Conservation (phyloP, 2,888 invertebrate species). For the Pogonocherus hispidulus region DNA sequence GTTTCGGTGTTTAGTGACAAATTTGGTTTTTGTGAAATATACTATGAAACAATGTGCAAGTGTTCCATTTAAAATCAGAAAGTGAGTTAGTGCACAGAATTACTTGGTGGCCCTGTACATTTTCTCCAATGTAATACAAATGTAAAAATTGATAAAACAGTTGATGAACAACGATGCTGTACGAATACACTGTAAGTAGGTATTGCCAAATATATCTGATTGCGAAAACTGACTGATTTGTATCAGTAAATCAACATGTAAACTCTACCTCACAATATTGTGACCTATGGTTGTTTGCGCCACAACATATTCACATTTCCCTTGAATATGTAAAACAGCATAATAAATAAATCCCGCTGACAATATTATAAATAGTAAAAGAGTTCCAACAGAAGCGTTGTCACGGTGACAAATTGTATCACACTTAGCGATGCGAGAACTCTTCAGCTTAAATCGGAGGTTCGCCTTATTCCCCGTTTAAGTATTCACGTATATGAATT, state of each 20-base stretch:
- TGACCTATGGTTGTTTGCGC: slow-evolving; percentile 26
- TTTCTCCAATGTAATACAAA: too few relatives aligned
- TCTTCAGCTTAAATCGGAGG: slow-evolving; percentile 16
- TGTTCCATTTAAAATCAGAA: too few relatives aligned
- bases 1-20: too few relatives aligned
- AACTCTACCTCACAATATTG: slow-evolving; percentile 26
- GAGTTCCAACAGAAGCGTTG: slow-evolving; percentile 65
- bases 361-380: slow-evolving; percentile 42
- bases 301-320: slow-evolving; percentile 14
- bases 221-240: too few relatives aligned
- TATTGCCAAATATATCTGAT: too few relatives aligned
- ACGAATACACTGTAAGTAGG: too few relatives aligned
- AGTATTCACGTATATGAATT: slow-evolving; percentile 32
- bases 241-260: slow-evolving; percentile 11
- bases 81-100: too few relatives aligned
- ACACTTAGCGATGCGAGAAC: slow-evolving; percentile 48
- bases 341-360: slow-evolving; percentile 43
- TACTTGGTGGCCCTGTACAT: too few relatives aligned
- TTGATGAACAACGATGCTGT: too few relatives aligned
- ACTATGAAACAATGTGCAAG: too few relatives aligned
- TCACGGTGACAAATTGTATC: slow-evolving; percentile 67
- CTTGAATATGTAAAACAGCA: slow-evolving; percentile 43
- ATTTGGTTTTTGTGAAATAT: too few relatives aligned
- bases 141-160: too few relatives aligned
- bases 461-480: slow-evolving; percentile 29